Evolutionary conservation across 2,113 vertebrate species (phyloP), one percentile per base, ranked within the genome.

Genomic region (Theropithecus gelada): DNA sequence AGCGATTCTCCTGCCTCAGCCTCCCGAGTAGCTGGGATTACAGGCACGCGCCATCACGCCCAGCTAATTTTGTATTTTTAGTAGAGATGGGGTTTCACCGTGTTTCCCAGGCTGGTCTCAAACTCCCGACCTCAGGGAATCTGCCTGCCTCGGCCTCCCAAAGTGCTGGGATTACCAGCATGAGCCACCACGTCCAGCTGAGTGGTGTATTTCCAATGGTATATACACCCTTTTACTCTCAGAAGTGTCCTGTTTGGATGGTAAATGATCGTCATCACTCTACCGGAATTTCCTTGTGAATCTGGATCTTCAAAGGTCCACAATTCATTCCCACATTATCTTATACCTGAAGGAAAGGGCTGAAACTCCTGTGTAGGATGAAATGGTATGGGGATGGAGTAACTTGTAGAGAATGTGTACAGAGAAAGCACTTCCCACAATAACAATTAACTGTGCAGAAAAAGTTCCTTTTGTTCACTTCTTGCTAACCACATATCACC

Each of bases 11-110:
- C 32, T n/a, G 66, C 66, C 32, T 68, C 66, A 68, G 66, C 66
- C 30, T 68, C 32, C 32, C 3, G 6, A 68, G 16, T 32, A 68
- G 66, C 66, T 68, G 32, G 6, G 3, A 68, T 4, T 68, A 68
- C 6, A 68, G 32, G 64, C 1, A 0, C 0, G 0, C 0, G 2
- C 14, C 64, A 68, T 1, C 64, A 68, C 0, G 1, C 32, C 66
- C 16, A 7, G 32, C 27, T 64, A 6, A 32, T 64, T 64, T 32
- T 32, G 12, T 30, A 64, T 32, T 64, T 68, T n/a, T 68, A 17
- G 32, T 68, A 68, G 16, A 68, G 32, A 68, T 4, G 32, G 6
- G 32, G 16, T 68, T 35, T 68, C 32, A 18, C 32, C 6, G 4
- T 18, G 66, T n/a, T 68, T 30, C 30, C 32, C 32, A 68, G 32